phyloP scores from a whole-genome alignment of 2,888 invertebrate genomes.

The Pollenia amentaria region DNA sequence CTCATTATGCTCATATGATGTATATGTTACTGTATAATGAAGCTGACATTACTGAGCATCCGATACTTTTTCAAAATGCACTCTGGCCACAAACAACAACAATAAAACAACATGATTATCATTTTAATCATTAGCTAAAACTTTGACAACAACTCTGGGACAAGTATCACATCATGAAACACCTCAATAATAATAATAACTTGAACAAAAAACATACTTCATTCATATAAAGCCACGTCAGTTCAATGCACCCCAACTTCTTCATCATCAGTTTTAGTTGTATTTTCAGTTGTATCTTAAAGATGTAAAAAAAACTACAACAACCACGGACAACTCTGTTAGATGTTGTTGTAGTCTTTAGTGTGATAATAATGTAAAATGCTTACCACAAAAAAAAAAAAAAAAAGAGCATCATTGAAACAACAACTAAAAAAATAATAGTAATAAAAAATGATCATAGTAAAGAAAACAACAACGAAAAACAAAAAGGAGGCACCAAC shows the following conservation, averaged over 20 bases:
- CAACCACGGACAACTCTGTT: not conserved
- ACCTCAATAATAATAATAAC: slow-evolving; percentile 49
- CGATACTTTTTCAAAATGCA: slow-evolving; percentile 18
- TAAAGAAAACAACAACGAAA: not conserved
- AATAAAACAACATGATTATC: slow-evolving; percentile 43
- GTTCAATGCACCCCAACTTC: slow-evolving; percentile 67
- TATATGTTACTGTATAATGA: slow-evolving; percentile 60
- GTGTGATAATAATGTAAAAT: slow-evolving; percentile 66
- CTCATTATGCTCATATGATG: slow-evolving; percentile 11
- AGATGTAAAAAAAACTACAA: slow-evolving; percentile 22
- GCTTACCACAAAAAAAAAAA: slow-evolving; percentile 49
- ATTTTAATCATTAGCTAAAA: slow-evolving; percentile 37
- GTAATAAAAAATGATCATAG: slow-evolving; percentile 7
- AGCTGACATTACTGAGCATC: slow-evolving; percentile 37
- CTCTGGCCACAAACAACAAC: slow-evolving; percentile 38
- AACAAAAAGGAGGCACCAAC: slow-evolving; percentile 20
- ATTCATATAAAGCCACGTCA: slow-evolving; percentile 58
- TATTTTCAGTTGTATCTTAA: slow-evolving; percentile 24
- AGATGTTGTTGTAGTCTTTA: slow-evolving; percentile 53
- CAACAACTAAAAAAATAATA: not conserved
- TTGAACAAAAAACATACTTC: slow-evolving; percentile 26
- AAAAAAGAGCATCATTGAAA: slow-evolving; percentile 17
- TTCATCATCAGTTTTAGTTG: not conserved
- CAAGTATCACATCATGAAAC: slow-evolving; percentile 41
- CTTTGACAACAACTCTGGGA: slow-evolving; percentile 15